Base-by-base conservation (phyloP, 2,888 invertebrate genomes). In the Volucella inflata region DNA sequence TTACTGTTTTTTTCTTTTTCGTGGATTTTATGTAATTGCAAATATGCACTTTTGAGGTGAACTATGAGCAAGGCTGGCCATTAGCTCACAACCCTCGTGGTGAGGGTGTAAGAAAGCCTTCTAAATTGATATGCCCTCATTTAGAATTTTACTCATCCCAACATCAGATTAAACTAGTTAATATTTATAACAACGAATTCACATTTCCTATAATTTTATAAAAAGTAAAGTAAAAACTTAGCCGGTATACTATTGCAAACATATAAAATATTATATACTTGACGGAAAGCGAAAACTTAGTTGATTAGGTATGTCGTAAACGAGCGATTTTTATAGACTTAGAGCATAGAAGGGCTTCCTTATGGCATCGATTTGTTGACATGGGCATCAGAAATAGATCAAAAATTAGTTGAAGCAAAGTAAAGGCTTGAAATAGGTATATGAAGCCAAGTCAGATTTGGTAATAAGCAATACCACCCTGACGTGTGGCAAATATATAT, bases 21-120 rank as follows among this genome's bases (percentile, higher is more conserved):
- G 62, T 77, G 57, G 68, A 46, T 14, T 79, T 84, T 78, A 65
- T 67, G 42, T 72, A 70, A 77, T 59, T 77, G 82, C 81, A 74
- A 70, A 74, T n/a, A 53, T 85, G 85, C 85, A 85, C n/a, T 67
- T 85, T 74, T 70, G 8, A 16, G n/a, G 36, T 9, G n/a, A 38
- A 46, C 30, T 59, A 16, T 2, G 17, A 44, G 59, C 50, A 74
- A 77, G 59, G 68, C 64, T 77, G 82, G 82, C 59, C 67, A 68
- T 48, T 72, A 40, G 57, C 51, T 1, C 16, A 6, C 30, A 30
- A 6, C 30, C 30, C 30, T 30, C 30, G 6, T 30, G 30, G 30
- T 30, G 6, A 6, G 30, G 30, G 30, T 30, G 4, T 4, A 30
- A 30, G 6, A 30, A 30, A 30, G 6, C 30, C 30, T 6, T 30